Base-by-base conservation (phyloP, 2,797 vertebrate genomes). In the Pseudocheirus occidentalis region DNA sequence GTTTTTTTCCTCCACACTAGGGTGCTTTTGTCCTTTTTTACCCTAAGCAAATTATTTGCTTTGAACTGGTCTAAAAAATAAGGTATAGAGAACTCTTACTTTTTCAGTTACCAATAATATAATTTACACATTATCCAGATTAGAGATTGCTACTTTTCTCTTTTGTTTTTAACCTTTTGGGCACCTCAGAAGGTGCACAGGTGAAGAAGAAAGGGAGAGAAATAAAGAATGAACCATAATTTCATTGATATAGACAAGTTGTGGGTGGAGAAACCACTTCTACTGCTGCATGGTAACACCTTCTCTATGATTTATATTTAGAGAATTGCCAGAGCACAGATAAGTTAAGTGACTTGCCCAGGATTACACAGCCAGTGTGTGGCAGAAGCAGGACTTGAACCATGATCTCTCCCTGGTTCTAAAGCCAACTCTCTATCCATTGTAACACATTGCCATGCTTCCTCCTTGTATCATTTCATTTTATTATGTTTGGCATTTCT, bases 121-220 rank as follows among this genome's bases (percentile, higher is more conserved):
- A 90, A 58, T 56, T n/a, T 96, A 91, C n/a, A 66, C 87, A 46
- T 81, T 81, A 96, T 95, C 56, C 73, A 96, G 40, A 94, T 55
- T 31, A 52, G 50, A 81, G 53, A 2, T 59, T 94, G 93, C 54
- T 66, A 89, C 21, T 55, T 91, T 62, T 57, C 34, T 6, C 89
- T 58, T 50, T 46, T 40, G 0, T 57, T 94, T 93, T 90, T 66
- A 91, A 90, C 24, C 66, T 55, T 95, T 95, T n/a, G 54, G 93
- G 50, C 12, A 54, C 24, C 89, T 90, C 90, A 52, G 24, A 81
- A 96, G n/a, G 58, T 92, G 14, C n/a, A 40, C 66, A n/a, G n/a
- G 66, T 73, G 66, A 73, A 73, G 18, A 40, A 94, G 58, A 24
- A 27, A 92, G 66, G 52, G 34, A 92, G 73, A 92, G 92, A 96